Base-by-base conservation (phyloP, 2,888 invertebrate species). In the Hemicrepidius hirtus region DNA sequence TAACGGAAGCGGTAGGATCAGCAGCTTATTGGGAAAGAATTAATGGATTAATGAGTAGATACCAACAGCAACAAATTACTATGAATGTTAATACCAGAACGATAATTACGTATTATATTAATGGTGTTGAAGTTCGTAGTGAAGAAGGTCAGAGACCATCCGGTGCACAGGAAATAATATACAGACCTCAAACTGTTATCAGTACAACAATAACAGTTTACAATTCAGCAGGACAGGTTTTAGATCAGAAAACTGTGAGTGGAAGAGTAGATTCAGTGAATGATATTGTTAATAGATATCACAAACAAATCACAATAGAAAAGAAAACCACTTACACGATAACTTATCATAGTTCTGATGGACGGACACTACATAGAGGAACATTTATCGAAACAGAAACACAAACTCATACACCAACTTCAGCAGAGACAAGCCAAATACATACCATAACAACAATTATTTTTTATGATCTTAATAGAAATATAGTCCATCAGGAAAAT, bases 1-100 rank as follows among this genome's bases (percentile, higher is more conserved):
- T 73, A 13, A 60, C 37, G 0, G 65, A 24, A 5, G 28, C 65
- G 24, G 68, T 65, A 0, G 32, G 21, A 0, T 46, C 73, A 0
- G 10, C 24, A 59, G 35, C 16, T n/a, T 73, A 68, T 37, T 73
- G 73, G 73, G 65, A 73, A 59, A 16, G 59, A 59, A 24, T 73
- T 13, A 53, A 65, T n/a, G 37, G 62, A 53, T 24, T 69, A 24
- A 13, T 53, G 1, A 59, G 53, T 10, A 20, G 50, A n/a, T 69
- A 59, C 49, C 21, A 55, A 21, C 41, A 37, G 16, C 65, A 32
- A 9, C 5, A 32, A 6, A 46, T 68, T 12, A 60, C 59, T 0
- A 53, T 73, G 24, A 20, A 28, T 3, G 53, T 44, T 4, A 41
- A 40, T 18, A 65, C 24, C 4, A 44, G 1, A 32, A 65, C 69